Base-by-base conservation (phyloP, 2,797 vertebrate species). In the Erithacus rubecula region DNA sequence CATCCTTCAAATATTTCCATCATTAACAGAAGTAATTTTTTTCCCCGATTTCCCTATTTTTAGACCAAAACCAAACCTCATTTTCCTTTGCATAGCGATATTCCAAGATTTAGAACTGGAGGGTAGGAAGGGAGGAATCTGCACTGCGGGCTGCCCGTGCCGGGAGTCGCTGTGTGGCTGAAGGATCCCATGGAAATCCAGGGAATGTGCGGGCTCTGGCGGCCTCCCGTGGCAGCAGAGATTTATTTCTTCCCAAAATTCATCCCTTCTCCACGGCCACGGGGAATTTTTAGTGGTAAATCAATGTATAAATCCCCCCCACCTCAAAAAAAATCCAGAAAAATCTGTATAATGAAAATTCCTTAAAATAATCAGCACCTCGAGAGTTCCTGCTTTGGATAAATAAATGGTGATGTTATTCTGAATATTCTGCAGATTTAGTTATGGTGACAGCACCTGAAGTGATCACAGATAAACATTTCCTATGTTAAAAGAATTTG, bases 171-270 rank as follows among this genome's bases (percentile, higher is more conserved):
- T 5, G 27, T 0, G 49, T 0, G 44, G 19, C 15, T 1, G 16
- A 12, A 4, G 59, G 46, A 21, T 5, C 53, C 26, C 4, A 0
- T 2, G 1, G 32, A 17, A 11, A 11, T 4, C 0, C 53, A 5
- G 0, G 37, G 5, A 7, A 62, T 1, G 0, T 6, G 19, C 49
- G 90, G 87, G 52, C 63, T 80, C 12, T 4, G 83, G 88, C 92
- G 96, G 13, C 96, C 90, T 59, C 95, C 77, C 1, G 90, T 26
- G 97, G 97, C 55, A 7, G 22, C 10, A 2, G 10, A 4, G 3
- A 24, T 13, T 53, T 4, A 19, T 41, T 51, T 5, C 36, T 29
- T 4, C 10, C 53, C 8, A 0, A 11, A 13, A 56, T 15, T 10
- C 24, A 34, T 4, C 60, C 27, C 19, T 49, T 3, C 46, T 29